A percentile compares a stretch with the other conserved stretches of the same genome.
These are phyloP conservation scores for Anarhynchus alexandrinus DNA, from an alignment of 2,113 vertebrate species.

Conservation along the genomic window DNA sequence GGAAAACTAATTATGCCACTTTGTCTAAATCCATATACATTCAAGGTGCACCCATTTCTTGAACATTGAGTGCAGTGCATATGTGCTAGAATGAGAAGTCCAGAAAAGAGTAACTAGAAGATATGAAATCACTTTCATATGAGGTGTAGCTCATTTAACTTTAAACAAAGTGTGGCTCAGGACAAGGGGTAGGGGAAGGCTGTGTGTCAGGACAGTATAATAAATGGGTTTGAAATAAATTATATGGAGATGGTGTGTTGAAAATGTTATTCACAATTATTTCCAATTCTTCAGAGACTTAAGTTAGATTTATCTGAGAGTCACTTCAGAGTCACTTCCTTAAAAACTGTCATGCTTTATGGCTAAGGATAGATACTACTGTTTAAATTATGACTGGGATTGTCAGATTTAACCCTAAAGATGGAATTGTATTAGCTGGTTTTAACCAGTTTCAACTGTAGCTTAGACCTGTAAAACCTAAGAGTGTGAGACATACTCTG, in stretches of 20 bases:
- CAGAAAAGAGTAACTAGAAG: neutral
- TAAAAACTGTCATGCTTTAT: neutral
- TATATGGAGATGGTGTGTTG: neutral
- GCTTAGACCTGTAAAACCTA: neutral
- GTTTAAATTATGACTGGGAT: neutral
- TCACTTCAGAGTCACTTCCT: neutral
- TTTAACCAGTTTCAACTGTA: neutral
- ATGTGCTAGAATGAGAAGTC: neutral
- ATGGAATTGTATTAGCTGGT: rapidly evolving
- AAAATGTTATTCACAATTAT: neutral
- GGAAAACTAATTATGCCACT: neutral
- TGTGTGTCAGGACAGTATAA: neutral
- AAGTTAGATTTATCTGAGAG: neutral
- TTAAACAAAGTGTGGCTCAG: neutral
- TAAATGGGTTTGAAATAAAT: neutral
- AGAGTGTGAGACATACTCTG: neutral
- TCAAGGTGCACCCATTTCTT: neutral
- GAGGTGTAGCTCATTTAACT: neutral
- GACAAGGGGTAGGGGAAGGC: neutral
- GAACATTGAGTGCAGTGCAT: neutral
- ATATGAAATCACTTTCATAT: neutral
- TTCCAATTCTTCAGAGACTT: neutral
- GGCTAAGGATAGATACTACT: neutral
- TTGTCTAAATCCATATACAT: neutral
- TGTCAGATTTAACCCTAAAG: neutral